Evolutionary conservation across 1,140 invertebrate species (phyloP).

Genomic region (Notospermus geniculatus): DNA sequence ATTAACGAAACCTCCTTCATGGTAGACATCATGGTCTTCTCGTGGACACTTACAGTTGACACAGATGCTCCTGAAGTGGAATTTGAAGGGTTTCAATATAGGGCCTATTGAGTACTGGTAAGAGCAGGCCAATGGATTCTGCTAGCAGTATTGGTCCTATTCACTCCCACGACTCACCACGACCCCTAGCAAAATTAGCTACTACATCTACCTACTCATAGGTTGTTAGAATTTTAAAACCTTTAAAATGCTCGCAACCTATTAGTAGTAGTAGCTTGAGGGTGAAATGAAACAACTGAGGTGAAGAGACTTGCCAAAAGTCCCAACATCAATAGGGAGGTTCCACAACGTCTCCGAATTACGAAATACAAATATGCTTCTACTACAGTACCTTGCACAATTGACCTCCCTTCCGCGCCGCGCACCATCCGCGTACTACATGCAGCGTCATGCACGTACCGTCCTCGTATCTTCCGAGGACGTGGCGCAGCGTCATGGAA

Average conservation of each 20-base stretch:
- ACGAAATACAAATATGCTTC: no score
- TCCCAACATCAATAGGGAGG: no score
- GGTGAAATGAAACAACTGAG: not conserved
- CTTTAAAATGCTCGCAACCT: not conserved
- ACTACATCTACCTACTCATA: not conserved
- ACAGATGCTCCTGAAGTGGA: slow-evolving; percentile 73
- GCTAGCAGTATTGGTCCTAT: not conserved
- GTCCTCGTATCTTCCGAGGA: no score
- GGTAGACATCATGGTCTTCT: slow-evolving; percentile 80
- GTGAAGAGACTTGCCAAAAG: not conserved
- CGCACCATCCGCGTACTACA: no score
- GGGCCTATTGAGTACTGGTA: slow-evolving; percentile 6
- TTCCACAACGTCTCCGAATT: no score
- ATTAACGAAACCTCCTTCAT: slow-evolving; percentile 79
- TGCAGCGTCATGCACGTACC: no score
- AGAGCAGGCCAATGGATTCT: no score
- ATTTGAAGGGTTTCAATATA: slow-evolving; percentile 16
- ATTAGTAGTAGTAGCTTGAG: not conserved
- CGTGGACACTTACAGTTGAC: slow-evolving; percentile 84
- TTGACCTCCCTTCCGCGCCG: no score
- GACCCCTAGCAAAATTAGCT: not conserved
- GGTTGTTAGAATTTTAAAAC: not conserved
- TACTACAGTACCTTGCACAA: no score
- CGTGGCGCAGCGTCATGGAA: no score
- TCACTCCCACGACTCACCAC: not conserved